Conservation (phyloP, 2,797 vertebrate species). For the Syngnathus acus region DNA sequence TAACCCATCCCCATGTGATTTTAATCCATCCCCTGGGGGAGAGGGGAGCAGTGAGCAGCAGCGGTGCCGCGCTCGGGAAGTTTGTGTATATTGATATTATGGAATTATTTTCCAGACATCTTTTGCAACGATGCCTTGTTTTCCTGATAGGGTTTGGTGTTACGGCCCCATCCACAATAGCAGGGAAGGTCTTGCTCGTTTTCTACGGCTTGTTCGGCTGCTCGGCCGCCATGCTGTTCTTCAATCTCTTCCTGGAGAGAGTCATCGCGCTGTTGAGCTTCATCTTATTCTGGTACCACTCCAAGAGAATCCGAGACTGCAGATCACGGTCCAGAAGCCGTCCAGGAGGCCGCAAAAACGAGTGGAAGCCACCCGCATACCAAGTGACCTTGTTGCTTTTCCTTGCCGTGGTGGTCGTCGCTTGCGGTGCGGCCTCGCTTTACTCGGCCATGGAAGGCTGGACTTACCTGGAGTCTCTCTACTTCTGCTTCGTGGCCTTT, state of each 20-base stretch:
- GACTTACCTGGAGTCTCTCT: slow-evolving; percentile 59
- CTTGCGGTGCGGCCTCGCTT: slow-evolving; percentile 46
- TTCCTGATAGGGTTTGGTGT: slow-evolving; percentile 55
- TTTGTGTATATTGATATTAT: too few species aligned
- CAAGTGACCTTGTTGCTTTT: slow-evolving; percentile 48
- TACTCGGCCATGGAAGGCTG: slow-evolving; percentile 59
- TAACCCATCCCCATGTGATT: too few species aligned
- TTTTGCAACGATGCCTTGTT: neutral
- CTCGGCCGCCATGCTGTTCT: slow-evolving; percentile 55
- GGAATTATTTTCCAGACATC: too few species aligned
- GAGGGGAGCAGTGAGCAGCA: too few species aligned
- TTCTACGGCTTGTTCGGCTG: slow-evolving; percentile 64
- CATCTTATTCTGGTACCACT: slow-evolving; percentile 27
- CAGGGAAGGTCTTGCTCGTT: slow-evolving; percentile 58
- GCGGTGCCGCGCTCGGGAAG: too few species aligned
- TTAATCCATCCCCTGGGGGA: too few species aligned
- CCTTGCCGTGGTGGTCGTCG: slow-evolving; percentile 36
- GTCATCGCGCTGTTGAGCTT: slow-evolving; percentile 42
- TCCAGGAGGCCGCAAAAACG: slow-evolving; percentile 9
- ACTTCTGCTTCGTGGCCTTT: slow-evolving; percentile 67
- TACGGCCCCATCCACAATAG: slow-evolving; percentile 46
- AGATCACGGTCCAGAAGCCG: neutral
- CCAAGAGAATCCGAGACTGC: neutral
- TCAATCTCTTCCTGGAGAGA: slow-evolving; percentile 62
- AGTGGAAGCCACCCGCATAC: slow-evolving; percentile 51